Evolutionary conservation across 2,888 invertebrate genomes (phyloP).

Genomic region (Micoletzkya japonica): DNA sequence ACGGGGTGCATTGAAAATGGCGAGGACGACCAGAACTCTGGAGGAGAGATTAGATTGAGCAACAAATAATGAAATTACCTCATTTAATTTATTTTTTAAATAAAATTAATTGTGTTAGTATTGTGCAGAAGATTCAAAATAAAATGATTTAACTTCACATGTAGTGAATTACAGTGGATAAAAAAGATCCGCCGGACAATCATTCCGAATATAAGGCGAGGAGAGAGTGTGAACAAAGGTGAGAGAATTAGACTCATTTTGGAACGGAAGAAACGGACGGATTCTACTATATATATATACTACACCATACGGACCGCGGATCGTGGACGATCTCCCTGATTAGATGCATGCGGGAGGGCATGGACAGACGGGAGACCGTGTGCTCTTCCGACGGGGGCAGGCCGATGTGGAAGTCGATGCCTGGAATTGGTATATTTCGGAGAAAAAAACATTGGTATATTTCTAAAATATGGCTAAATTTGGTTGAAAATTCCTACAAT

Average conservation of each 20-base stretch:
- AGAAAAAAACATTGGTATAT: too few species aligned
- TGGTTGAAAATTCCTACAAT: background rate
- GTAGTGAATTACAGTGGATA: background rate
- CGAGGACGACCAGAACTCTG: constrained; percentile 52
- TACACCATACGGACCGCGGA: constrained; percentile 40
- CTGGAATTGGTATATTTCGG: constrained; percentile 36
- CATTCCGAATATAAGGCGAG: too few species aligned
- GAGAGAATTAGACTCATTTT: too few species aligned
- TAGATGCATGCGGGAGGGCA: constrained; percentile 48
- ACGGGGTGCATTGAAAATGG: constrained; percentile 50
- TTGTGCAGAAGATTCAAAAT: too few species aligned
- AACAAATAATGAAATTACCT: too few species aligned
- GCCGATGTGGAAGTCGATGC: constrained; percentile 64
- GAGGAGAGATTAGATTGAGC: constrained; percentile 10
- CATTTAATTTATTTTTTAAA: too few species aligned
- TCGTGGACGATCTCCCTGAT: constrained; percentile 59
- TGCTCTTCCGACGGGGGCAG: constrained; percentile 56
- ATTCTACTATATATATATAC: background rate
- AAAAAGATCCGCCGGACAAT: too few species aligned
- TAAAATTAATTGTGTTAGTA: too few species aligned
- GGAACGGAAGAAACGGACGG: too few species aligned
- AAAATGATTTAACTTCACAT: background rate
- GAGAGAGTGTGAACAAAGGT: too few species aligned
- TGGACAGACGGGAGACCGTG: constrained; percentile 59
- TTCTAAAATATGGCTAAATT: background rate